These are phyloP conservation scores for Euura lappo DNA, from an alignment of 1,140 invertebrate genomes.

Conservation along the genomic window DNA sequence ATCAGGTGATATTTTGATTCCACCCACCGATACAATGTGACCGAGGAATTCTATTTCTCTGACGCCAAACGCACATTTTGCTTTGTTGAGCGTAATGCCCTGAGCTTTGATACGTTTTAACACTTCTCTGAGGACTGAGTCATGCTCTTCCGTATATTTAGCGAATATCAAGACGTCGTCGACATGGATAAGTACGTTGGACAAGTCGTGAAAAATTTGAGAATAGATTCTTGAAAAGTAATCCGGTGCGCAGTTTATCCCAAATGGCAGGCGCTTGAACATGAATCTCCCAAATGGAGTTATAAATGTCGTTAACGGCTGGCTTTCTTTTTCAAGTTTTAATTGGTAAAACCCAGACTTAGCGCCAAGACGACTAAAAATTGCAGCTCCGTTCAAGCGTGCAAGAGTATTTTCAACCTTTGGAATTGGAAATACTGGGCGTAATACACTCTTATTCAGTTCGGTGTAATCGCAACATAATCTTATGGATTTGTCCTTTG, in stretches of 20 bases:
- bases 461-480: constrained; percentile 26
- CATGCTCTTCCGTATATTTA: constrained; percentile 28
- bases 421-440: constrained; percentile 23
- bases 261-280: constrained; percentile 48
- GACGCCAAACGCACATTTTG: constrained; percentile 33
- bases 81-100: constrained; percentile 31
- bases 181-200: constrained; percentile 28
- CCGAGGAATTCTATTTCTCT: constrained; percentile 36
- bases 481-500: constrained; percentile 16
- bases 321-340: constrained; percentile 37
- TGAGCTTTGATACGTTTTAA: constrained; percentile 28
- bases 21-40: constrained; percentile 31
- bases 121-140: constrained; percentile 28
- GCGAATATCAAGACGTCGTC: constrained; percentile 39
- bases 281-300: constrained; percentile 45
- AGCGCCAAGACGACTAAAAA: constrained; percentile 43
- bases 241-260: constrained; percentile 40
- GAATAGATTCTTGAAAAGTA: constrained; percentile 28
- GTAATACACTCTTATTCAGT: constrained; percentile 22
- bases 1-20: constrained; percentile 37
- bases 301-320: constrained; percentile 46
- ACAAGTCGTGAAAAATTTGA: constrained; percentile 25
- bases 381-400: constrained; percentile 29
- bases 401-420: constrained; percentile 27
- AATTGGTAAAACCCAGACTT: constrained; percentile 48